Evolutionary conservation across 2,113 vertebrate species (phyloP).

Genomic region (Gymnocephalus cernua): DNA sequence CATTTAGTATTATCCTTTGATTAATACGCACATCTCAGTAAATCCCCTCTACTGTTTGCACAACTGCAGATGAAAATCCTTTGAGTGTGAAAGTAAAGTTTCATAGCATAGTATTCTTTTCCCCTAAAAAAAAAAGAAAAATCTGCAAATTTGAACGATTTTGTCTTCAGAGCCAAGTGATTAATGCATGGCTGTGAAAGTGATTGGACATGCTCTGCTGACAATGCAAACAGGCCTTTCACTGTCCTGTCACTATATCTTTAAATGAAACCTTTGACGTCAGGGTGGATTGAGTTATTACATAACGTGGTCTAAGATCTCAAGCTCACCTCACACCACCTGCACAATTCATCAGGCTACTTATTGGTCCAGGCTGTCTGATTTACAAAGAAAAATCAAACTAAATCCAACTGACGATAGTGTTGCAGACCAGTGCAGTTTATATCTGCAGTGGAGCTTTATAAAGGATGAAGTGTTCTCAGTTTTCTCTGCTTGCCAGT

Average conservation of each 20-base stretch:
- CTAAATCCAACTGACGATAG: not conserved
- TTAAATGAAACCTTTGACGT: slow-evolving; percentile 36
- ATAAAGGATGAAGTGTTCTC: not conserved
- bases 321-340: not conserved
- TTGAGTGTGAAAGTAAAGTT: slow-evolving; percentile 43
- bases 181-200: slow-evolving; percentile 13
- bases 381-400: not conserved
- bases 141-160: slow-evolving; percentile 1
- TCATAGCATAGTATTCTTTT: slow-evolving; percentile 28
- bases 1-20: slow-evolving; percentile 48
- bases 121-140: not conserved
- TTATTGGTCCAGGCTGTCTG: not conserved
- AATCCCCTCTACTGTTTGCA: slow-evolving; percentile 50
- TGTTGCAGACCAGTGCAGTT: not conserved
- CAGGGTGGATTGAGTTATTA: slow-evolving; percentile 8
- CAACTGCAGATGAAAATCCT: slow-evolving; percentile 45
- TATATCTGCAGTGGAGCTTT: not conserved
- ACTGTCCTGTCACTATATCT: slow-evolving; percentile 15
- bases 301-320: not conserved
- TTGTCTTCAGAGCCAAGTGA: not conserved
- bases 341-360: slow-evolving; percentile 27
- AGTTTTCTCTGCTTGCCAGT: no score
- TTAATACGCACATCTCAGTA: slow-evolving; percentile 35
- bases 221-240: slow-evolving; percentile 37
- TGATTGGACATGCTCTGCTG: slow-evolving; percentile 38